Base-by-base conservation (phyloP, 2,797 vertebrate genomes). In the Hephaestus fuliginosus region DNA sequence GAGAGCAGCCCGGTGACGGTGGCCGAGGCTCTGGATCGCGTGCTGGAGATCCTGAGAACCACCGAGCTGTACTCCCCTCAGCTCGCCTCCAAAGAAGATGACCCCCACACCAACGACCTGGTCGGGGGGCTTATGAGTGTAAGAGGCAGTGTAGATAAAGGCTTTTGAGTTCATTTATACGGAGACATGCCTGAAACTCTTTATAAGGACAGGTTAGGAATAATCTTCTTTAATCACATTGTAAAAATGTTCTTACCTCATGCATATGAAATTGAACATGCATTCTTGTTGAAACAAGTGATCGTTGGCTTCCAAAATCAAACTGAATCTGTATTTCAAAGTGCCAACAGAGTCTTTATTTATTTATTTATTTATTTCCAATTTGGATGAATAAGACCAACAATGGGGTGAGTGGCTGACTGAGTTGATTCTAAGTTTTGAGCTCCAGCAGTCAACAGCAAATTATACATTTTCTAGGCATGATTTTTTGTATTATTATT, bases 11-110 rank as follows among this genome's bases (percentile, higher is more conserved):
- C 98, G 0, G 86, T 97, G 68, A 96, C 96, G 0, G 98, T 99
- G 28, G 97, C 96, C 0, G 97, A 99, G 92, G 97, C 98, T 60
- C 95, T 99, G 89, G 97, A 99, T 61, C 96, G 96, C 0, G 98
- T 98, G 86, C 88, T 99, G 91, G 97, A 99, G 92, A 99, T 99
- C 75, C 95, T 99, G 81, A 95, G 98, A 85, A 97, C 97, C 84
- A 97, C 97, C 1, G 98, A 99, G 86, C 86, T 99, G 41, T 99
- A 99, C 82, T 98, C 97, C 7, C 98, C 98, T 1, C 98, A 99
- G 94, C 96, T 99, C 6, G 97, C 95, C 63, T 96, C 96, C 44
- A 97, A 98, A 89, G 97, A 99, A 5, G 97, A 98, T 2, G 98
- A 99, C 81, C 98, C 98, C 18, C 98, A 99, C 55, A 97, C 97